Percentiles rank a stretch among this genome's conserved stretches.
Conservation (phyloP, 2,797 vertebrate genomes). For the Parotocinclus haroldoi region DNA sequence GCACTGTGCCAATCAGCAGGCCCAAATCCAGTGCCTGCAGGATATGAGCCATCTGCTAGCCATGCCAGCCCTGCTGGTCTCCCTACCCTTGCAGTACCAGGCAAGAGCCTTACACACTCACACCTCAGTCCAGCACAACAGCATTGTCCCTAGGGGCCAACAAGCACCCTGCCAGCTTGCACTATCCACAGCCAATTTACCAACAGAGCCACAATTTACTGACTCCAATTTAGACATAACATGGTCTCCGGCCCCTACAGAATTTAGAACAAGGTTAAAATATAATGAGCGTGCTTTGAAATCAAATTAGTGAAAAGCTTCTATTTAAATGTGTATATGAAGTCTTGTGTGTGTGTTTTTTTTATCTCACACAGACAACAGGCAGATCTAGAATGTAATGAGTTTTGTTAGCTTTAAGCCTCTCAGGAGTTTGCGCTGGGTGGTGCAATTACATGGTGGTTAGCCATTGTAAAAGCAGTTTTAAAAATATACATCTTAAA, state of each 20-base stretch:
- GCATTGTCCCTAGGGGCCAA: conserved; percentile 60
- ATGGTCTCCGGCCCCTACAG: not conserved
- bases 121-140: conserved; percentile 65
- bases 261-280: not conserved
- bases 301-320: no score
- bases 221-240: conserved; percentile 45
- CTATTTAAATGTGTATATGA: no score
- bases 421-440: no score
- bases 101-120: conserved; percentile 65
- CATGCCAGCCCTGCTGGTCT: conserved; percentile 42
- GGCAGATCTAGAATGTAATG: no score
- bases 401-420: no score
- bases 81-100: conserved; percentile 31
- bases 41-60: conserved; percentile 70
- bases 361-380: no score
- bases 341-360: no score
- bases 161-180: conserved; percentile 62
- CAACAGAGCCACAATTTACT: conserved; percentile 33
- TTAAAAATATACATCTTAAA: no score
- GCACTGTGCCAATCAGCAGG: conserved; percentile 43
- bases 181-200: conserved; percentile 54
- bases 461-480: no score
- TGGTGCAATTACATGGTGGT: no score
- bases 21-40: conserved; percentile 51
- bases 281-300: no score